Conservation (phyloP, 2,113 vertebrate genomes). For the Hoplias malabaricus region DNA sequence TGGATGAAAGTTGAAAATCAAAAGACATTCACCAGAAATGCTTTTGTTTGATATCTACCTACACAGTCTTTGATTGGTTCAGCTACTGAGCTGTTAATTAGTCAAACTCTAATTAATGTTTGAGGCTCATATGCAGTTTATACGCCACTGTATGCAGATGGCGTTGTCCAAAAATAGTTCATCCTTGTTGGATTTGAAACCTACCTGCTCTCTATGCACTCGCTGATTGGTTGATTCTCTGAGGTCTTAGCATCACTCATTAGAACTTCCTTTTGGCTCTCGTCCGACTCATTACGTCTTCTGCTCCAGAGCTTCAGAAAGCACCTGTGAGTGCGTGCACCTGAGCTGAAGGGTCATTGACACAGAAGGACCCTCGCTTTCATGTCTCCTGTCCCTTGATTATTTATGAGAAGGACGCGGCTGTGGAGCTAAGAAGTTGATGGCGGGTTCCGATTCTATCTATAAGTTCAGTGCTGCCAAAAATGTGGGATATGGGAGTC, state of each 20-base stretch:
- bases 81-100: too few species aligned
- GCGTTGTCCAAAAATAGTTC: neutral
- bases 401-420: neutral
- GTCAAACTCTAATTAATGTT: too few species aligned
- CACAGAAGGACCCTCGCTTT: neutral
- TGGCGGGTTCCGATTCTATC: neutral
- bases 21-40: too few species aligned
- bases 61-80: too few species aligned
- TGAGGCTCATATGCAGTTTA: too few species aligned
- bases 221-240: neutral
- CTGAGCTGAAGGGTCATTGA: slow-evolving; percentile 8
- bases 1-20: too few species aligned
- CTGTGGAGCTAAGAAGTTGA: neutral
- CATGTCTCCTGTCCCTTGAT: neutral
- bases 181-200: neutral
- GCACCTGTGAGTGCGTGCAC: neutral
- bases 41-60: neutral
- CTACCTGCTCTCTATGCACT: neutral
- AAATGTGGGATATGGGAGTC: too few species aligned
- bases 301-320: neutral
- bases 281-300: too few species aligned
- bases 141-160: neutral
- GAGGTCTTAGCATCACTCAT: neutral
- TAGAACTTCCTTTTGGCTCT: neutral
- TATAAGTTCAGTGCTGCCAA: neutral